These are phyloP conservation scores for Leptinotarsa haldemani DNA, from an alignment of 2,888 invertebrate species.

Conservation along the genomic window DNA sequence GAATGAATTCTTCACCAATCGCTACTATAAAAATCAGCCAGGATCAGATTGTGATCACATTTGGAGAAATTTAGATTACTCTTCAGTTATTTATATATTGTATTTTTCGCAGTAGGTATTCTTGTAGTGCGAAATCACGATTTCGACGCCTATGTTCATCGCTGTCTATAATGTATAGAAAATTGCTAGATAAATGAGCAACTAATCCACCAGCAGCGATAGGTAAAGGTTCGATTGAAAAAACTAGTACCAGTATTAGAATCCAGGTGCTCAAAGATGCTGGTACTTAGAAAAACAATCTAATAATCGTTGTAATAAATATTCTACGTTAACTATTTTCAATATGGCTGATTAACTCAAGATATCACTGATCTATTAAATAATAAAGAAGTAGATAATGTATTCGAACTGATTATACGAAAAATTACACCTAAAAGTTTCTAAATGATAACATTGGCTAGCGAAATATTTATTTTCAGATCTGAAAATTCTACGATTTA, in stretches of 20 bases:
- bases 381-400: not conserved
- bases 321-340: not conserved
- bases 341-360: not conserved
- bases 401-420: too few relatives aligned
- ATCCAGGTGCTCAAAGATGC: conserved; percentile 13
- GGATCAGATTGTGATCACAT: too few relatives aligned
- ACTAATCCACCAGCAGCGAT: conserved; percentile 13
- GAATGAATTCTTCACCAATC: too few relatives aligned
- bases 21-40: too few relatives aligned
- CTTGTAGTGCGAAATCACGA: too few relatives aligned
- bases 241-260: conserved; percentile 14
- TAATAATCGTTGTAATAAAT: conserved; percentile 8
- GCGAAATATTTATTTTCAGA: too few relatives aligned
- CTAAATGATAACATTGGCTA: not conserved
- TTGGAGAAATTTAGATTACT: too few relatives aligned
- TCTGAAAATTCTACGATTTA: too few relatives aligned
- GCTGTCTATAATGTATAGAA: not conserved
- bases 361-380: not conserved
- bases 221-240: not conserved
- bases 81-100: not conserved
- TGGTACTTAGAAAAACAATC: conserved; percentile 13
- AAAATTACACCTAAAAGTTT: not conserved
- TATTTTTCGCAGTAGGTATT: not conserved
- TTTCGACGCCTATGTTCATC: too few relatives aligned
- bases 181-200: not conserved